Evolutionary conservation across 1,140 invertebrate genomes (phyloP), one percentile per base, ranked within the genome.

Genomic region (Papilio glaucus): DNA sequence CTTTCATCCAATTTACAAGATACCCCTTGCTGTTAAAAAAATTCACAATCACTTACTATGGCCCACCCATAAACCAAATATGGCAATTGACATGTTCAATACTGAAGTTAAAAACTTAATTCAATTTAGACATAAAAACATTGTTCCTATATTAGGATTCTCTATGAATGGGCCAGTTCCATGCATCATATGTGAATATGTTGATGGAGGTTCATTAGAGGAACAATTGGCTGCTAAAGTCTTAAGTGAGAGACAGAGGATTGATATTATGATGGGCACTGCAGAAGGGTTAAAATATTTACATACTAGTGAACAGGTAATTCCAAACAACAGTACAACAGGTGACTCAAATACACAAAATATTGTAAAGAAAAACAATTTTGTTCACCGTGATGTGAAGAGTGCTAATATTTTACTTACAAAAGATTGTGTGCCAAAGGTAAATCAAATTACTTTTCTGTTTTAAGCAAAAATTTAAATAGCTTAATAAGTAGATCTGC

Each of bases 341-440:
- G 38, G 21, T 67, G 75, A 82, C 37, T 72, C 71, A 21, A 77
- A 82, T 38, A 75, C 79, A 41, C 49, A 80, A 42, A 82, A 77
- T 73, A 76, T 81, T 24, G 67, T 71, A 10, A 79, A 74, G 65
- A 81, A 75, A 24, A 83, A 83, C 38, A 83, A 87, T 73, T 89
- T 96, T 18, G 94, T 97, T 74, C 96, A 97, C 85, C 92, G 96
- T 72, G 96, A 97, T 91, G 94, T 97, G 15, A 97, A 97, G 91
- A 95, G 95, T 88, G 96, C 96, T 1, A 97, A 97, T 90, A 95
- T 97, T 85, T 87, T 97, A 29, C 83, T 97, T 10, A 95, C 96
- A 82, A 88, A 88, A 61, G 86, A 95, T 67, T 94, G 94, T 79
- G 89, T 93, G 24, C 94, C 96, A 1, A 97, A 96, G 93, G 95